Evolutionary conservation across 2,113 vertebrate species (phyloP), one percentile per base, ranked within the genome.

Genomic region (Campylomormyrus tamandua): DNA sequence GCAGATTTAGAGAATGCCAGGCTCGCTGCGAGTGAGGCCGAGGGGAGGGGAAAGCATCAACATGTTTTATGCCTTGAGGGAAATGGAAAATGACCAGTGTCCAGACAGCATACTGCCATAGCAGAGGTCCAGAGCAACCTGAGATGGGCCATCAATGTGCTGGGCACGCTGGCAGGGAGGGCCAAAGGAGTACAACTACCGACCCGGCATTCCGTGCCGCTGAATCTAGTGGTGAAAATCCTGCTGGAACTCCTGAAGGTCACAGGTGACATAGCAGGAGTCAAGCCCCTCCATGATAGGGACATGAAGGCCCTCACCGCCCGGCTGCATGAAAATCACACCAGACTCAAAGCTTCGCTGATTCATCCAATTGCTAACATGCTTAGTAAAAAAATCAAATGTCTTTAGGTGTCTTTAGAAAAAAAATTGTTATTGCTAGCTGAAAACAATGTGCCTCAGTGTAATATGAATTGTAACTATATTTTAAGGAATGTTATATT

Each of bases 81-180:
- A 35, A 74, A 1, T 74, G 31, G 31, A 39, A 74, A 35, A 10
- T 31, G 66, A 74, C n/a, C 27, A 31, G 70, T 39, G 11, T 50
- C 62, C 27, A 53, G n/a, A 3, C 48, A 88, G 52, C 50, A 21
- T 5, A 42, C 24, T 1, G n/a, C 35, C n/a, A 35, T 88, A 21
- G 50, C 85, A 3, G 39, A 19, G 13, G 74, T 83, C 24, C 88
- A 91, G 85, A 21, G 27, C 13, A 58, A 88, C 31, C n/a, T 83
- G 24, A 89, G 85, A 62, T n/a, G 53, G 1, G 85, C 88, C 4
- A 70, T 89, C 70, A 77, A 83, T 24, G 4, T 87, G 13, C 66
- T 91, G 17, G 70, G 90, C 24, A 53, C 24, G 17, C 49, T 91
- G 66, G 50, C 50, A 10, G 89, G 89, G 6, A 89, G 11, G 24